Percentiles rank a stretch among this genome's conserved stretches.
phyloP scores from a whole-genome alignment of 2,888 invertebrate species.

The Flexamia atlantica region DNA sequence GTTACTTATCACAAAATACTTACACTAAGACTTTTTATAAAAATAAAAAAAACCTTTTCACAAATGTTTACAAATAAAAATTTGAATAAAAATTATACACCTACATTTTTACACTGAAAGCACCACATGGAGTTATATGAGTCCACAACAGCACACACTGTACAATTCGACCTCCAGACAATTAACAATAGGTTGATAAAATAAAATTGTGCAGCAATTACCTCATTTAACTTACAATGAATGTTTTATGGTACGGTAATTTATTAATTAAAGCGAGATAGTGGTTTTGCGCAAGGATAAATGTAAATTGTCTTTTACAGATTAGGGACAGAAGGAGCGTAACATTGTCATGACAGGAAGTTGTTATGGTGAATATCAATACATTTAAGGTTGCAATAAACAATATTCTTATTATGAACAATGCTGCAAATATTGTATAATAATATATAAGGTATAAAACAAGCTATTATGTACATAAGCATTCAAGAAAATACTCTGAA shows the following conservation, averaged over 20 bases:
- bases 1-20: slow-evolving; percentile 24
- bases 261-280: not conserved
- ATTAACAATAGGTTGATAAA: not conserved
- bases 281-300: not conserved
- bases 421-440: slow-evolving; percentile 44
- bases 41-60: not conserved
- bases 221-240: not conserved
- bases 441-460: slow-evolving; percentile 45
- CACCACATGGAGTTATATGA: slow-evolving; percentile 26
- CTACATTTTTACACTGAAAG: slow-evolving; percentile 36
- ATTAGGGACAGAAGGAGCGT: not conserved
- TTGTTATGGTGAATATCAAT: not conserved
- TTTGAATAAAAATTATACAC: not conserved
- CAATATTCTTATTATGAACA: slow-evolving; percentile 4
- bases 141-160: slow-evolving; percentile 20
- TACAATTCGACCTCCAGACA: slow-evolving; percentile 2
- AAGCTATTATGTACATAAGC: slow-evolving; percentile 45
- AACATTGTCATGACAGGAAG: not conserved
- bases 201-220: not conserved
- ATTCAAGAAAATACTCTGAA: slow-evolving; percentile 17
- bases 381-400: slow-evolving; percentile 21
- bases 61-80: slow-evolving; percentile 4
- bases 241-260: slow-evolving; percentile 3
- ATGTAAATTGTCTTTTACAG: not conserved
- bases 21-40: slow-evolving; percentile 30